Evolutionary conservation across 2,113 vertebrate species (phyloP), one percentile per base, ranked within the genome.

Genomic region (Oreotrochilus melanogaster): DNA sequence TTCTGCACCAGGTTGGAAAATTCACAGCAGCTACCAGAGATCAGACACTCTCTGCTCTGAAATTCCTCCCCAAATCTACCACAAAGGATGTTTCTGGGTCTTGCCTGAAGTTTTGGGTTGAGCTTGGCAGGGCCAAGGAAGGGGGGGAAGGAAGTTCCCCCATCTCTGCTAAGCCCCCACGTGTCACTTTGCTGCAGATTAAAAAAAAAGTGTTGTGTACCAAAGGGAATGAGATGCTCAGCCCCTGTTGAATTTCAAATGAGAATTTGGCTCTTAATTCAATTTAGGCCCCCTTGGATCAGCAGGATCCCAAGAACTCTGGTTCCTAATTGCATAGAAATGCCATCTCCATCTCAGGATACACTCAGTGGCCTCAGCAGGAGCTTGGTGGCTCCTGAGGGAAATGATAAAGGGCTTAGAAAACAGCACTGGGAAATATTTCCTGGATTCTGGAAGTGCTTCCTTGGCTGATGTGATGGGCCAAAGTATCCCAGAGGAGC

Each of bases 401-500:
- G 62, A 21, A 70, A 51, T 0, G 3, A 21, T 43, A 30, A 70
- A 51, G 31, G 62, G 42, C 31, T 86, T 16, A 3, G 66, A 3
- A 66, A 60, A 18, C 1, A 0, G 53, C 2, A 4, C 1, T 1
- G 47, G 61, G 37, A 74, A n/a, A n/a, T 42, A 67, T 48, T 60
- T 9, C 27, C 60, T 2, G 27, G 4, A 1, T 72, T 51, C 88
- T 57, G 73, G 58, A n/a, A 18, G 10, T 15, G 45, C 37, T 28
- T 6, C 51, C 19, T 3, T 56, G 56, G 30, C 39, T 45, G 69
- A 13, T 0, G 1, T 2, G 45, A 22, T 0, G 7, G n/a, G 33
- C 7, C 1, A 1, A 7, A 23, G 25, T 7, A 3, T 21, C 15
- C 1, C 6, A 18, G 31, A 1, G 6, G 66, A 69, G 75, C 42